Base-by-base conservation (phyloP, 2,797 vertebrate species). In the Silurus lanzhouensis region DNA sequence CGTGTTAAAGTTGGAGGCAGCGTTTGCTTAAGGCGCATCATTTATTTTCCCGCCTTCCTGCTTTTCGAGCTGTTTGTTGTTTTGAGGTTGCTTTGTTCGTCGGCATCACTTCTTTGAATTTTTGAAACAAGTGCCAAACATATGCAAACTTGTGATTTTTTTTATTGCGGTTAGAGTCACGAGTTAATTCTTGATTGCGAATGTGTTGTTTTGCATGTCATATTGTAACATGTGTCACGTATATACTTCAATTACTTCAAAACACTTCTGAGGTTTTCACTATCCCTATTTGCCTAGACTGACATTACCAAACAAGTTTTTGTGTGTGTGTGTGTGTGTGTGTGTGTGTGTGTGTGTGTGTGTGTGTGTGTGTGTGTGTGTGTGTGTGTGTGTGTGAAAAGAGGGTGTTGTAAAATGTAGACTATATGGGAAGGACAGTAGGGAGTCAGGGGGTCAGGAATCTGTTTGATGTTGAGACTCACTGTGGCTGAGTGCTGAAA, bases 381-480 rank as follows among this genome's bases (percentile, higher is more conserved):
- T 5, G 31, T 6, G 80, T 17, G 57, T 31, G 25, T 22, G 60
- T 38, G 86, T 89, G 84, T 93, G 89, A 91, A 92, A 87, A 83
- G 82, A 89, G 90, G 90, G 82, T 90, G 91, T 88, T 87, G 88
- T 88, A 92, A 92, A 94, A 94, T 93, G 91, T 91, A 91, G 90
- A 90, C 91, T 91, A 83, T 84, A 88, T 86, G 90, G 91, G 92
- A 93, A 93, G 92, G 93, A 88, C 90, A 88, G 91, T 87, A 87
- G 93, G 92, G 89, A 92, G 92, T 89, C 92, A 82, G 38, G 38
- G 68, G 81, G 82, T 84, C 87, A 92, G 91, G 92, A 94, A 94
- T 94, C 92, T 92, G 91, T 94, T 93, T 94, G 91, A 93, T 91
- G 90, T 64, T 89, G 88, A 55, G 77, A 82, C 88, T 83, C 79